Base-by-base conservation (phyloP, 2,113 vertebrate genomes). In the Phyllostomus hastatus region DNA sequence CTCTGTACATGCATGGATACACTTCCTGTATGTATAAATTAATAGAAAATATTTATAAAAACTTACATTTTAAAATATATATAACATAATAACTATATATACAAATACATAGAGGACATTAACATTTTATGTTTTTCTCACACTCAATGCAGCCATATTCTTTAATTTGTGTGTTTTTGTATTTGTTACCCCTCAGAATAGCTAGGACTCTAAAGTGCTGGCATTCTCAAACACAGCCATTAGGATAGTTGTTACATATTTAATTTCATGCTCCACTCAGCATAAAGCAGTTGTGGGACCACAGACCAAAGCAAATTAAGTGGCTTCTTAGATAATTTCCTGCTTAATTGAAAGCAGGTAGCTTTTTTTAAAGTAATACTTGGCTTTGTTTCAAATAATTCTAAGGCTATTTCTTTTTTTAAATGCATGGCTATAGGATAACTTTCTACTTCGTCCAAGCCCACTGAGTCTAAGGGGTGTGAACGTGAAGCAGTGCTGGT, bases 201-300 rank as follows among this genome's bases (percentile, higher is more conserved):
- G 94, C 66, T 76, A 92, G 84, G 73, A 97, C 96, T 98, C 97
- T 96, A 96, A 97, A 98, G 97, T 75, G 81, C 96, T 89, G 84
- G 94, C 91, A 97, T 97, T 98, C 95, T 93, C 69, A 97, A 98
- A 98, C 98, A 97, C 85, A 97, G 96, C 98, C 98, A 98, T 98
- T 98, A 98, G 97, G 98, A 97, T 98, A 97, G 98, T 98, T 98
- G 98, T 98, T 98, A 98, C 98, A 98, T 99, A 98, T 98, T 99
- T 99, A 98, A 99, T 99, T 99, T 99, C 98, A 99, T 98, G 98
- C 98, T 99, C 97, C 98, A 99, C 97, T 98, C 98, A 98, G 98
- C 98, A 98, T 98, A 98, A 98, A 99, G 98, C 98, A 98, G 98
- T 98, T 98, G 98, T 97, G 97, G 98, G 97, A 98, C 98, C 97